Percentiles rank a stretch among this genome's conserved stretches.
These are phyloP conservation scores for Dicranocentrus wangi DNA, from an alignment of 2,888 invertebrate genomes.

Conservation along the genomic window DNA sequence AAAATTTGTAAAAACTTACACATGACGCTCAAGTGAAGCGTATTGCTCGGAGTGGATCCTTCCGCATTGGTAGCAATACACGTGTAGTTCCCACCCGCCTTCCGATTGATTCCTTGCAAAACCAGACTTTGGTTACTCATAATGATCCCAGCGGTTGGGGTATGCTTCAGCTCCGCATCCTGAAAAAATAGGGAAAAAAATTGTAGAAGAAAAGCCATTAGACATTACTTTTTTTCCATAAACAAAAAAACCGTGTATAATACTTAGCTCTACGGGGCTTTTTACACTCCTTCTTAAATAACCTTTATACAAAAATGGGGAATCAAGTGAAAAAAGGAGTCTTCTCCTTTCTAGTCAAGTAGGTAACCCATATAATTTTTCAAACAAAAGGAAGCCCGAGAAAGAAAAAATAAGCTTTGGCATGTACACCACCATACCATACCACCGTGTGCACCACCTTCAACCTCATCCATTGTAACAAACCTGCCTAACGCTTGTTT, in stretches of 20 bases:
- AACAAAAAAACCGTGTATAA: neutral
- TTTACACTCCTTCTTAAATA: neutral
- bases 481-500: too few species aligned
- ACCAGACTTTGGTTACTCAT: conserved; percentile 90
- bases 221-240: conserved; percentile 24
- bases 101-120: conserved; percentile 82
- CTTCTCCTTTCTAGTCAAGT: conserved; percentile 17
- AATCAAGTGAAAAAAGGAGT: neutral
- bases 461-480: conserved; percentile 5
- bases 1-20: too few species aligned
- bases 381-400: conserved; percentile 34
- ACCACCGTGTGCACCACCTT: neutral
- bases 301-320: neutral
- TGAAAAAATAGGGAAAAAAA: too few species aligned
- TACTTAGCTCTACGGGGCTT: conserved; percentile 25
- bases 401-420: conserved; percentile 25
- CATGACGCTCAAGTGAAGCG: conserved; percentile 88
- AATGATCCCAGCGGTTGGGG: conserved; percentile 87
- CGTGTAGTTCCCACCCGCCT: conserved; percentile 89
- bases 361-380: conserved; percentile 35
- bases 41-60: conserved; percentile 89
- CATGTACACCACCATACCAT: conserved; percentile 8
- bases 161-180: conserved; percentile 89
- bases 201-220: conserved; percentile 43
- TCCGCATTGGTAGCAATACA: conserved; percentile 93